Evolutionary conservation across 2,888 invertebrate genomes (phyloP).

Genomic region (Blastobasis adustella): DNA sequence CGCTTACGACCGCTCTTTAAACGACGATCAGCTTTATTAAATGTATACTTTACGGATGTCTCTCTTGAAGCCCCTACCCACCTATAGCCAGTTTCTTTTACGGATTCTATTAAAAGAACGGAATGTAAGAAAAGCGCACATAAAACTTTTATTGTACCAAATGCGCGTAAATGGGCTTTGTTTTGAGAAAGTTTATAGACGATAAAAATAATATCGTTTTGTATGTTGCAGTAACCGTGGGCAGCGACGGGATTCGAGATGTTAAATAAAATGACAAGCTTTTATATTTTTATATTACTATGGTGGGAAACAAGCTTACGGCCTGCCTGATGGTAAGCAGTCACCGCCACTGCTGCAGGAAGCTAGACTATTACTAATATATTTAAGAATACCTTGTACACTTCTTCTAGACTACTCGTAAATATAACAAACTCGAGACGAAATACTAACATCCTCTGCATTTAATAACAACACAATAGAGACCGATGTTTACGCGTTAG

Average conservation of each 20-base stretch:
- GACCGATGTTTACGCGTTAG: too few relatives aligned
- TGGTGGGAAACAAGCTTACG: too few relatives aligned
- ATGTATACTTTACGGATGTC: slow-evolving; percentile 9
- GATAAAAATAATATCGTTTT: background rate
- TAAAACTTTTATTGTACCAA: background rate
- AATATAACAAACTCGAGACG: too few relatives aligned
- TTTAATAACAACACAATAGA: too few relatives aligned
- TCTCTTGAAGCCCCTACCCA: background rate
- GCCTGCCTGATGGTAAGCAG: background rate
- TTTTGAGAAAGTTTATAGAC: background rate
- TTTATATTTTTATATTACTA: background rate
- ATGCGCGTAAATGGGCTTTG: background rate
- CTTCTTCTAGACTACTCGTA: too few relatives aligned
- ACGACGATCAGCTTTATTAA: slow-evolving; percentile 15
- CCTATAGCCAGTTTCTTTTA: slow-evolving; percentile 3
- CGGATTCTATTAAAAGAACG: slow-evolving; percentile 2
- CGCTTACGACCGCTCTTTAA: slow-evolving; percentile 31
- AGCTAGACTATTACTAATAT: too few relatives aligned
- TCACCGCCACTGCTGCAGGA: too few relatives aligned
- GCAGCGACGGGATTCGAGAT: background rate
- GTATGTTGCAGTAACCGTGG: background rate
- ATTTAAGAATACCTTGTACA: too few relatives aligned
- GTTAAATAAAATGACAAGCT: background rate
- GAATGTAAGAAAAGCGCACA: slow-evolving; percentile 5
- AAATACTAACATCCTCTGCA: too few relatives aligned